Evolutionary conservation across 2,797 vertebrate species (phyloP).

Genomic region (Mus minutoides): DNA sequence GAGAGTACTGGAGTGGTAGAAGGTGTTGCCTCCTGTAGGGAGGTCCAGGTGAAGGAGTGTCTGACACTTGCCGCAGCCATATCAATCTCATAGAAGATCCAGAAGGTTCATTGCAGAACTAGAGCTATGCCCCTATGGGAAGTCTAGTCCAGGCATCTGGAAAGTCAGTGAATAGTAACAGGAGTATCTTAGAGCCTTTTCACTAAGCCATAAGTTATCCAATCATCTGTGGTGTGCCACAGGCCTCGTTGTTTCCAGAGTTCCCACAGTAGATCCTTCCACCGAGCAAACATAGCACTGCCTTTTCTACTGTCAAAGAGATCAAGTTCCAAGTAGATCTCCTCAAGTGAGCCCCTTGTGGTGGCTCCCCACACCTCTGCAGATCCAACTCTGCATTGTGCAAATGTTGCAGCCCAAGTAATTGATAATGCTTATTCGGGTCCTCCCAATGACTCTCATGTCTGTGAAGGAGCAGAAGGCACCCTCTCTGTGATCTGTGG

Average conservation of each 20-base stretch:
- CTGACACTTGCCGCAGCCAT: not conserved
- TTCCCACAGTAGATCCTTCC: not conserved
- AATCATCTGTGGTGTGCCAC: not conserved
- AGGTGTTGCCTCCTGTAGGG: not conserved
- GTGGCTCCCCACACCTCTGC: not conserved
- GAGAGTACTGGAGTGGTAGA: rapidly evolving
- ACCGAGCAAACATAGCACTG: rapidly evolving
- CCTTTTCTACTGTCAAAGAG: not conserved
- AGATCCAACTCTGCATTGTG: not conserved
- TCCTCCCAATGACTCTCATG: not conserved
- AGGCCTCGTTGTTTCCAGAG: not conserved
- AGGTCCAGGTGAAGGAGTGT: too few species aligned
- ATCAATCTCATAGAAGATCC: not conserved
- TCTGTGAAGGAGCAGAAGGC: too few species aligned
- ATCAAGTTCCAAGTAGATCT: not conserved
- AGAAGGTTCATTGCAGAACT: not conserved
- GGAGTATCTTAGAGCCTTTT: not conserved
- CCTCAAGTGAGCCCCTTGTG: rapidly evolving
- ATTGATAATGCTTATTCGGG: not conserved
- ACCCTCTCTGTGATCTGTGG: rapidly evolving
- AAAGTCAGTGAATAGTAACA: not conserved
- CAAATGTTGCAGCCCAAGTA: not conserved
- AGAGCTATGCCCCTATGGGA: not conserved
- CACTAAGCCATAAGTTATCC: not conserved
- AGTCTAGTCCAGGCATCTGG: not conserved